Evolutionary conservation across 1,140 invertebrate species (phyloP).

Genomic region (Coenobita brevimanus): DNA sequence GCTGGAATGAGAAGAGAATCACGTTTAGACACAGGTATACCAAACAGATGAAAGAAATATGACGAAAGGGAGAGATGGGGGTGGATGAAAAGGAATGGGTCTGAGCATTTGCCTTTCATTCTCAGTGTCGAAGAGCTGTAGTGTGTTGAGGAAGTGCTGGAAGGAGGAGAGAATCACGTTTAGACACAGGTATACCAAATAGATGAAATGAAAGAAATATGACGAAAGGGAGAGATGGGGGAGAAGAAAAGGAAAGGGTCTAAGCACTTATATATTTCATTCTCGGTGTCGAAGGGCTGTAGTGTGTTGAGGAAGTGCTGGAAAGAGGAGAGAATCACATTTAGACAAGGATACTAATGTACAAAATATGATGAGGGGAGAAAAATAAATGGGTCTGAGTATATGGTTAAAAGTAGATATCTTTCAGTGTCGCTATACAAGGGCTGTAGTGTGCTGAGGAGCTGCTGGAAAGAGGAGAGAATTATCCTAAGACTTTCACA

Average conservation of each 20-base stretch:
- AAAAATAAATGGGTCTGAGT: too few relatives aligned
- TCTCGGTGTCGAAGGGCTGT: constrained; percentile 89
- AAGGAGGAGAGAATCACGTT: constrained; percentile 71
- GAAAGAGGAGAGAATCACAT: constrained; percentile 72
- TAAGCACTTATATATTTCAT: too few relatives aligned
- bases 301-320: constrained; percentile 92
- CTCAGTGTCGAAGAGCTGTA: constrained; percentile 92
- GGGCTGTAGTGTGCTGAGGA: too few relatives aligned
- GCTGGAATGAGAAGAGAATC: too few relatives aligned
- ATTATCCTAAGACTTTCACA: too few relatives aligned
- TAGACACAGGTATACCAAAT: neutral
- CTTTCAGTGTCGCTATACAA: too few relatives aligned
- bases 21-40: too few relatives aligned
- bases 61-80: neutral
- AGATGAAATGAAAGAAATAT: neutral
- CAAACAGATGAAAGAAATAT: neutral
- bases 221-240: neutral
- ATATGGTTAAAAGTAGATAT: neutral
- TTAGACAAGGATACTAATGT: too few relatives aligned
- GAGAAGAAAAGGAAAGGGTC: neutral
- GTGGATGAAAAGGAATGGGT: neutral
- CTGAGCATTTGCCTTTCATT: constrained; percentile 89
- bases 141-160: constrained; percentile 89
- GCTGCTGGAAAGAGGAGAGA: too few relatives aligned
- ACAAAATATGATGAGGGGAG: too few relatives aligned